Evolutionary conservation across 2,888 invertebrate genomes (phyloP).

Genomic region (Drosophila multiciliata): DNA sequence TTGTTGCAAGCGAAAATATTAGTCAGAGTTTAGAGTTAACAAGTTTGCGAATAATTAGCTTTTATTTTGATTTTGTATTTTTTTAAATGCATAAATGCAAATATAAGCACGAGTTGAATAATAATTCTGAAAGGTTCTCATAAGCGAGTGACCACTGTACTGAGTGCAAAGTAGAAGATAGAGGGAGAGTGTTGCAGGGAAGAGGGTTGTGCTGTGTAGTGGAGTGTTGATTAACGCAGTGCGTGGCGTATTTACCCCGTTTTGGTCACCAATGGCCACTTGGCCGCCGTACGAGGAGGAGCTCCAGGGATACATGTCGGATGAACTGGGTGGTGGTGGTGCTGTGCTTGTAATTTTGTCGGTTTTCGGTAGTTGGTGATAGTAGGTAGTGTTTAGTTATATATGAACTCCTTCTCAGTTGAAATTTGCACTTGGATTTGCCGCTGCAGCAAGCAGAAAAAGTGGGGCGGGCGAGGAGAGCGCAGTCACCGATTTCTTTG

Average conservation of each 20-base stretch:
- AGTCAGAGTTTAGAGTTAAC: background rate
- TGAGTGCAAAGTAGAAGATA: conserved; percentile 7
- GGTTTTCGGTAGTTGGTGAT: conserved; percentile 13
- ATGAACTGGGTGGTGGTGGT: conserved; percentile 23
- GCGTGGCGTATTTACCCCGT: conserved; percentile 68
- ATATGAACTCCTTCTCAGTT: conserved; percentile 27
- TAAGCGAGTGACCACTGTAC: conserved; percentile 6
- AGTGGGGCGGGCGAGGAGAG: conserved; percentile 43
- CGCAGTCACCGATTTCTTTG: conserved; percentile 60
- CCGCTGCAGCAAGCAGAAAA: conserved; percentile 44
- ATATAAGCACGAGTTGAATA: background rate
- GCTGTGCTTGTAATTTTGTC: conserved; percentile 21
- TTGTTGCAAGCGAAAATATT: conserved; percentile 11
- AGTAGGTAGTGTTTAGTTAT: conserved; percentile 32
- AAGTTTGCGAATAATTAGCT: background rate
- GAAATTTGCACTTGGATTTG: conserved; percentile 31
- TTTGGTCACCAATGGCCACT: conserved; percentile 55
- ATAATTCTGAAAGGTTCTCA: background rate
- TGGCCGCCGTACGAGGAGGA: conserved; percentile 82
- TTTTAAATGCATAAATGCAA: background rate
- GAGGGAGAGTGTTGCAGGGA: conserved; percentile 2
- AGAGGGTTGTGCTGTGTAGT: conserved; percentile 5
- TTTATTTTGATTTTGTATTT: background rate
- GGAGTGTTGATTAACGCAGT: conserved; percentile 32
- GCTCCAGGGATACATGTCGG: conserved; percentile 84